Conservation (phyloP, 2,888 invertebrate species). For the Corythucha ciliata region DNA sequence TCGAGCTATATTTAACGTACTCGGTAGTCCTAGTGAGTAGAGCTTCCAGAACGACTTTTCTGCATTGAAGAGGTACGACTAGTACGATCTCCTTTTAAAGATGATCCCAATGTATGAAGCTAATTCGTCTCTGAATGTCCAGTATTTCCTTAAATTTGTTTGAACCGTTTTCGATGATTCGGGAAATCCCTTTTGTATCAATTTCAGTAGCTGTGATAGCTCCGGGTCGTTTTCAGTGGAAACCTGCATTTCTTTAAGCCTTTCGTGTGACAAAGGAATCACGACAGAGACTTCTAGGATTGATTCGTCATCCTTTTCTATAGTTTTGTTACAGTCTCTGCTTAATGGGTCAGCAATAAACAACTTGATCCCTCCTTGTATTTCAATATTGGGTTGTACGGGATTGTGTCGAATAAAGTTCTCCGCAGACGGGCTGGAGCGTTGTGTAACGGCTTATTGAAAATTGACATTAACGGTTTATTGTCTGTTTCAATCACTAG, state of each 20-base stretch:
- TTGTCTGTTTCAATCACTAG: constrained; percentile 15
- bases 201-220: background rate
- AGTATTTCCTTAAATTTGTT: background rate
- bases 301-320: constrained; percentile 1
- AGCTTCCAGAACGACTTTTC: background rate
- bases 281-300: too few relatives aligned
- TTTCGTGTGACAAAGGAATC: background rate
- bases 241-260: background rate
- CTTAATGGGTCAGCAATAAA: constrained; percentile 11
- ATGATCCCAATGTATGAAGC: background rate
- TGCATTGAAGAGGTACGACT: background rate
- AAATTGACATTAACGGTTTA: constrained; percentile 5
- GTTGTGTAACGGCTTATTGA: constrained; percentile 9
- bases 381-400: constrained; percentile 3
- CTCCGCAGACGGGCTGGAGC: constrained; percentile 10
- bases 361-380: constrained; percentile 9
- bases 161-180: background rate
- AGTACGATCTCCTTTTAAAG: background rate
- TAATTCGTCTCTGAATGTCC: background rate
- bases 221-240: background rate
- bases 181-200: background rate
- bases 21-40: background rate
- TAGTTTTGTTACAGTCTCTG: background rate
- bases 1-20: background rate
- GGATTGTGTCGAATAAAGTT: constrained; percentile 7